These are phyloP conservation scores for Antheraea mylitta DNA, from an alignment of 1,140 invertebrate species.

Conservation along the genomic window DNA sequence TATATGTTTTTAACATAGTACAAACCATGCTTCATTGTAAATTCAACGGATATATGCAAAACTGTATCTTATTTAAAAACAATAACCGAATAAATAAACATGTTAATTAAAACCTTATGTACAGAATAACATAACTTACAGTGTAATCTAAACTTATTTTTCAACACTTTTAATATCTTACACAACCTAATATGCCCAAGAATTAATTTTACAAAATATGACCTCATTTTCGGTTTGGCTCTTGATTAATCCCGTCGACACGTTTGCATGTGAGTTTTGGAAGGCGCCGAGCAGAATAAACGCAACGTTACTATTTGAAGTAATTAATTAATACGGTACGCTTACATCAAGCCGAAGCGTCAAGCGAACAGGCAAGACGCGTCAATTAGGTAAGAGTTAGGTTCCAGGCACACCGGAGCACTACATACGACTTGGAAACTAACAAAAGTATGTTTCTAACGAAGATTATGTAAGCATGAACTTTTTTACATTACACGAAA, in stretches of 20 bases:
- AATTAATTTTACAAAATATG: constrained; percentile 11
- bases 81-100: too few species aligned
- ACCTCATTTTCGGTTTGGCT: constrained; percentile 37
- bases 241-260: constrained; percentile 30
- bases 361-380: constrained; percentile 24
- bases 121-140: too few species aligned
- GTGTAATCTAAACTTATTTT: not conserved
- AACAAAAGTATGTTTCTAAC: too few species aligned
- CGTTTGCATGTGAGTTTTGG: constrained; percentile 16
- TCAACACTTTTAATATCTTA: not conserved
- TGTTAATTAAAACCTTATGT: too few species aligned
- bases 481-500: too few species aligned
- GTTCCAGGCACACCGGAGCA: constrained; percentile 9
- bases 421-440: too few species aligned
- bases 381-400: constrained; percentile 39
- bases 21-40: too few species aligned
- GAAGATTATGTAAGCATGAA: too few species aligned
- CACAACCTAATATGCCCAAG: not conserved
- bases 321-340: constrained; percentile 44
- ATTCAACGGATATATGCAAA: too few species aligned
- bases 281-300: constrained; percentile 26
- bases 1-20: too few species aligned
- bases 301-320: constrained; percentile 41
- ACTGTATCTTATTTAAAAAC: too few species aligned
- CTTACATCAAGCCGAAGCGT: constrained; percentile 11